Evolutionary conservation across 1,140 invertebrate species (phyloP).

Genomic region (Cotesia glomerata): DNA sequence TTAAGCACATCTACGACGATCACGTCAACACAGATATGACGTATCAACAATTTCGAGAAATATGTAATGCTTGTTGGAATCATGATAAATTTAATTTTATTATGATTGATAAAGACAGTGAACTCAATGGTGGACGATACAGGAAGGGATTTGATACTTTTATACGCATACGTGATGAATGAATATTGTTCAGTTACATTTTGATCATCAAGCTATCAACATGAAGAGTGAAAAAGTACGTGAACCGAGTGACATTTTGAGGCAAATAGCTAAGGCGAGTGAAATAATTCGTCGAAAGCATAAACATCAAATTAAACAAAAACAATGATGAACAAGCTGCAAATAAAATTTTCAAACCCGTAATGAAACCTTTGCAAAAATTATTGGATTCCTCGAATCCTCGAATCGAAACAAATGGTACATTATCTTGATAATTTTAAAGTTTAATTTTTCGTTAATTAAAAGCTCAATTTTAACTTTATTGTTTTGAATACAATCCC

Average conservation of each 20-base stretch:
- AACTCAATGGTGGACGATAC: conserved; percentile 38
- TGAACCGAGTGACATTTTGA: not conserved
- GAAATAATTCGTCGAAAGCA: not conserved
- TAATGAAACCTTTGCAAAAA: not conserved
- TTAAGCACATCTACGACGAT: conserved; percentile 30
- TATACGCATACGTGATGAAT: conserved; percentile 19
- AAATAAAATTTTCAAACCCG: not conserved
- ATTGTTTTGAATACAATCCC: not conserved
- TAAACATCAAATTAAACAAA: not conserved
- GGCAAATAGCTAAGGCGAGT: not conserved
- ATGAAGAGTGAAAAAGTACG: not conserved
- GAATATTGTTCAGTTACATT: not conserved
- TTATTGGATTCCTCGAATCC: not conserved
- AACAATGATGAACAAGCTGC: not conserved
- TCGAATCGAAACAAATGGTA: not conserved
- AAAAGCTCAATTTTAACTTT: not conserved
- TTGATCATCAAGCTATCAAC: no score
- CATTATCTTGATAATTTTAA: not conserved
- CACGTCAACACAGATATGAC: conserved; percentile 30
- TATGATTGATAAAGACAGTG: conserved; percentile 44
- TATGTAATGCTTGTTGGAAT: conserved; percentile 35
- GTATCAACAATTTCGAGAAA: conserved; percentile 32
- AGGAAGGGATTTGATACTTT: conserved; percentile 42
- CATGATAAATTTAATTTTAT: conserved; percentile 42
- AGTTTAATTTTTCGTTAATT: not conserved